These are phyloP conservation scores for Microplitis manilae DNA, from an alignment of 2,888 invertebrate species.

Conservation along the genomic window DNA sequence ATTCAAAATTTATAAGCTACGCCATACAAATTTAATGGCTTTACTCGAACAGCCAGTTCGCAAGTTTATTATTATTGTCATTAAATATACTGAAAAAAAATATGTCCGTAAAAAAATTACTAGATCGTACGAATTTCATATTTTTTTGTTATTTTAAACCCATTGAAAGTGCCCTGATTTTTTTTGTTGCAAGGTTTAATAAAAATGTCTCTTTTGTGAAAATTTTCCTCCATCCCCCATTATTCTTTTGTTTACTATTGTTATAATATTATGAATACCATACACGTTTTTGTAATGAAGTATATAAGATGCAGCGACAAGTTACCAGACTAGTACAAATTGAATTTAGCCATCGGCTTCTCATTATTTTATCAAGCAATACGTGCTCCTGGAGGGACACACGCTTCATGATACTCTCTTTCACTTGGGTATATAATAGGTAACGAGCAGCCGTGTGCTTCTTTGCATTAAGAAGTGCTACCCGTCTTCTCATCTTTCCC, in stretches of 20 bases:
- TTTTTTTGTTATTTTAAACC: background rate
- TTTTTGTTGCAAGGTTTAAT: background rate
- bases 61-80: background rate
- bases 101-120: background rate
- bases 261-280: background rate
- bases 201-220: background rate
- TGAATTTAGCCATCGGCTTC: conserved; percentile 50
- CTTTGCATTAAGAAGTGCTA: conserved; percentile 37
- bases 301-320: conserved; percentile 31
- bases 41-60: background rate
- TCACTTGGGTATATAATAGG: conserved; percentile 10
- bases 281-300: background rate
- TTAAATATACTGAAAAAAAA: background rate
- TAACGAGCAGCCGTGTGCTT: conserved; percentile 37
- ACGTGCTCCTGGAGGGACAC: conserved; percentile 33
- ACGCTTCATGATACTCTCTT: conserved; percentile 23
- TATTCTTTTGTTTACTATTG: background rate
- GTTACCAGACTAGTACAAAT: conserved; percentile 40
- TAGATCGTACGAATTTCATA: background rate
- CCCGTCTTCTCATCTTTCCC: background rate
- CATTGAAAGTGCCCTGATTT: background rate
- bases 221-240: background rate
- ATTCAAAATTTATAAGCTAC: background rate
- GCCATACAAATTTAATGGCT: background rate
- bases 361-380: conserved; percentile 51